Percentiles rank a stretch among this genome's conserved stretches.
Conservation (phyloP, 2,888 invertebrate genomes). For the Agriopis leucophaearia region DNA sequence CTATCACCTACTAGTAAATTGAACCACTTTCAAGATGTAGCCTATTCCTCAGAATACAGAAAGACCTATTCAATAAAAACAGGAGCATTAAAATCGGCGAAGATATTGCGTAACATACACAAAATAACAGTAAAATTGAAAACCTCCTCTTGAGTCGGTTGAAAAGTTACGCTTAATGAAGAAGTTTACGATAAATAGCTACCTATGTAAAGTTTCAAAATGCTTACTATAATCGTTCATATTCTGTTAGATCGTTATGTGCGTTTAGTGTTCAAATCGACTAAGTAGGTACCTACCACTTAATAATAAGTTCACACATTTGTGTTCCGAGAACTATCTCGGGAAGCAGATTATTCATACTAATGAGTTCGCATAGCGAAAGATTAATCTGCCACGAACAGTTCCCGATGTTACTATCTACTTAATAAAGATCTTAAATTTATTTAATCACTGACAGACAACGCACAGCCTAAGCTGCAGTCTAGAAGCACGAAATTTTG, state of each 20-base stretch:
- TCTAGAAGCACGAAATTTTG: background rate
- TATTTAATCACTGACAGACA: too few relatives aligned
- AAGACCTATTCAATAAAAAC: too few relatives aligned
- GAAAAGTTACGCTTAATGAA: background rate
- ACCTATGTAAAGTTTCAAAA: background rate
- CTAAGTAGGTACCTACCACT: background rate
- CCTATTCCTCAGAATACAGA: too few relatives aligned
- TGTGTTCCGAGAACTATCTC: conserved; percentile 57
- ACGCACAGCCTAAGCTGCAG: background rate
- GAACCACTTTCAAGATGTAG: too few relatives aligned
- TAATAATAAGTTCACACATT: conserved; percentile 49
- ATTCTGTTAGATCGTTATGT: conserved; percentile 38
- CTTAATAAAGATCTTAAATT: too few relatives aligned
- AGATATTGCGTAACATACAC: too few relatives aligned
- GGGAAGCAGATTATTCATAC: conserved; percentile 59
- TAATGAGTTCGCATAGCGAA: conserved; percentile 59
- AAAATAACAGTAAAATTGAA: too few relatives aligned
- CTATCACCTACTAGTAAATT: too few relatives aligned
- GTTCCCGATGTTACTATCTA: conserved; percentile 44
- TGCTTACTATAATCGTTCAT: conserved; percentile 13
- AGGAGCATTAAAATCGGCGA: too few relatives aligned
- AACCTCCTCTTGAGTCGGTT: too few relatives aligned
- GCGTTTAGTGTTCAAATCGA: conserved; percentile 29
- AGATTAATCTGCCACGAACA: conserved; percentile 54
- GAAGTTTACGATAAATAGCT: background rate